phyloP scores from a whole-genome alignment of 2,888 invertebrate species.

The Coelinius sp. region DNA sequence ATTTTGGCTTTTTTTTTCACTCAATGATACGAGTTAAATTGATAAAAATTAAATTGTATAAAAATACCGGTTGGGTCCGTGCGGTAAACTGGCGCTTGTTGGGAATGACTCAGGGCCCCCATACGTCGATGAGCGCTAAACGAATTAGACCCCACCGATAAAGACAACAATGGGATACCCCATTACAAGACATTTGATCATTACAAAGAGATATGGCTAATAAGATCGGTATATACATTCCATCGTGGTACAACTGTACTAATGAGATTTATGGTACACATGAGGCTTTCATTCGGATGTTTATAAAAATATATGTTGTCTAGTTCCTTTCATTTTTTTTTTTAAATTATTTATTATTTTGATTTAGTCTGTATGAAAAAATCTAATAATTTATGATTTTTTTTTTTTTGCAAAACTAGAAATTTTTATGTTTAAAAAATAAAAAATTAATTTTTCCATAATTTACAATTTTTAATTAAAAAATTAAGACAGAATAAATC shows the following conservation, averaged over 20 bases:
- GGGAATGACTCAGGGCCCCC: constrained; percentile 13
- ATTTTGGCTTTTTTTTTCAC: no score
- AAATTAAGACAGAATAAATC: no score
- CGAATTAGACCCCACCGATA: constrained; percentile 60
- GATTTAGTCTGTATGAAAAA: no score
- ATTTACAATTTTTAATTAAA: background rate
- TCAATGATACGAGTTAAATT: background rate
- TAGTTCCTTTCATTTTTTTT: background rate
- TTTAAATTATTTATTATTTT: no score
- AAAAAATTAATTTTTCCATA: no score
- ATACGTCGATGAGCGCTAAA: constrained; percentile 50
- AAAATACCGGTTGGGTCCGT: constrained; percentile 12
- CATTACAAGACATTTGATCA: constrained; percentile 31
- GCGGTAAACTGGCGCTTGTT: constrained; percentile 8
- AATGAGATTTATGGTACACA: constrained; percentile 18
- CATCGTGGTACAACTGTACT: constrained; percentile 16
- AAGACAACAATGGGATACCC: constrained; percentile 45
- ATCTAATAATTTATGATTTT: no score
- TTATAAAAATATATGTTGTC: background rate
- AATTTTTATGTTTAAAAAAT: no score
- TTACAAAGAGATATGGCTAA: constrained; percentile 40
- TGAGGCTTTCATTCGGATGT: background rate
- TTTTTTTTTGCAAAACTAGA: no score
- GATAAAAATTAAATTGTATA: constrained; percentile 1
- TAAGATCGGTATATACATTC: constrained; percentile 49